phyloP scores from a whole-genome alignment of 2,113 vertebrate genomes.

The Tursiops truncatus region DNA sequence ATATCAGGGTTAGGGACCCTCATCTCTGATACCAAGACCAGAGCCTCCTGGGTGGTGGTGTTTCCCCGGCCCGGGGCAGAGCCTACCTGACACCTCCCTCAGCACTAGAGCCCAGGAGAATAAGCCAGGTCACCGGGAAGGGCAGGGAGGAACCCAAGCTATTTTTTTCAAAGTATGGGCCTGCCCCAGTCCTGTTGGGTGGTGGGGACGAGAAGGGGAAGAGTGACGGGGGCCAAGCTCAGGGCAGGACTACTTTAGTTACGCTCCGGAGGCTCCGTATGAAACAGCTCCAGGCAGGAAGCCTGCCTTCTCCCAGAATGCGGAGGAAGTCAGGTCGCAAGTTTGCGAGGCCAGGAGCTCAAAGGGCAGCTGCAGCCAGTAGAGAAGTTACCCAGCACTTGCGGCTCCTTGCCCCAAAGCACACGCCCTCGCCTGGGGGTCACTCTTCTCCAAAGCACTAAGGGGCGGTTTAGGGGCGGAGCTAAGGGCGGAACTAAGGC shows the following conservation, averaged over 20 bases:
- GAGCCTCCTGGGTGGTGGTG: background rate
- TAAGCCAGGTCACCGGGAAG: background rate
- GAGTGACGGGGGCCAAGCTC: background rate
- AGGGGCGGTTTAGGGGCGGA: background rate
- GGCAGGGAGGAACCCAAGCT: background rate
- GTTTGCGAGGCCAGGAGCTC: background rate
- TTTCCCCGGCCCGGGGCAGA: background rate
- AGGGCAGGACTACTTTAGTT: background rate
- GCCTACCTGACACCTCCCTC: background rate
- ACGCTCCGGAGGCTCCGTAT: conserved; percentile 31
- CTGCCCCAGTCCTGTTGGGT: background rate
- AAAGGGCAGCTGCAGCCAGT: background rate
- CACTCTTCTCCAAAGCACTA: background rate
- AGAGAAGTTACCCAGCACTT: background rate
- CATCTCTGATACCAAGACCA: background rate
- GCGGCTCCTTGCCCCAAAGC: background rate
- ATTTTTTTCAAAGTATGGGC: background rate
- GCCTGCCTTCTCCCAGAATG: conserved; percentile 44
- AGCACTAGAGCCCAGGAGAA: background rate
- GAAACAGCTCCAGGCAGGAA: conserved; percentile 59
- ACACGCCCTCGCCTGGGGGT: accelerated
- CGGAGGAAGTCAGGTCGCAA: conserved; percentile 63
- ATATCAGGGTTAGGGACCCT: background rate
- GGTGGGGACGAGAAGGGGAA: background rate
- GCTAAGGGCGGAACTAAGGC: background rate